Conservation (phyloP, 2,888 invertebrate species). For the Hipparchia semele region DNA sequence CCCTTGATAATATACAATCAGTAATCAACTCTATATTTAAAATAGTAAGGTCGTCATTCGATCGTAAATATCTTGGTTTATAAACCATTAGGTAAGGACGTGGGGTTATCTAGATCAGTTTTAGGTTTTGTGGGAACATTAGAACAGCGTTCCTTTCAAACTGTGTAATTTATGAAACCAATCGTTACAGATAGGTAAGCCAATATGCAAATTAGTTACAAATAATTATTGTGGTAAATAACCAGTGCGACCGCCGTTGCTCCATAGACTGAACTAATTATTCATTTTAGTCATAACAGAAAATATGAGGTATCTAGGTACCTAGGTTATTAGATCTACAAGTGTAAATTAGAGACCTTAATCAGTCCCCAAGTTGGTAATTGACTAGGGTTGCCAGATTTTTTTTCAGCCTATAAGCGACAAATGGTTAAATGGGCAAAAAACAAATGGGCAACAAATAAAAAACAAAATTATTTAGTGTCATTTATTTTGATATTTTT, state of each 20-base stretch:
- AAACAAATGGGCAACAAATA: too few relatives aligned
- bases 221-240: conserved; percentile 28
- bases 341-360: too few relatives aligned
- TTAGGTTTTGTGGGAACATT: conserved; percentile 69
- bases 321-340: too few relatives aligned
- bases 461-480: too few relatives aligned
- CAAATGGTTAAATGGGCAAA: too few relatives aligned
- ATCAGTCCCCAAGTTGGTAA: too few relatives aligned
- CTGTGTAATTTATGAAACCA: conserved; percentile 57
- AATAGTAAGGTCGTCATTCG: not conserved
- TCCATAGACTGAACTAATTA: conserved; percentile 28
- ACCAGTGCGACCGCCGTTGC: conserved; percentile 25
- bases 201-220: conserved; percentile 43
- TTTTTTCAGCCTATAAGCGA: too few relatives aligned
- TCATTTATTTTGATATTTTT: too few relatives aligned
- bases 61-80: not conserved
- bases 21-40: not conserved
- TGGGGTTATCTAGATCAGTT: conserved; percentile 27
- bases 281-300: not conserved
- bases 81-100: not conserved
- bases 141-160: conserved; percentile 64
- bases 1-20: not conserved
- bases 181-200: conserved; percentile 39
- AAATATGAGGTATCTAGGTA: too few relatives aligned
- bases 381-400: too few relatives aligned